These are phyloP conservation scores for Saccostrea cuccullata DNA, from an alignment of 1,140 invertebrate genomes.

Conservation along the genomic window DNA sequence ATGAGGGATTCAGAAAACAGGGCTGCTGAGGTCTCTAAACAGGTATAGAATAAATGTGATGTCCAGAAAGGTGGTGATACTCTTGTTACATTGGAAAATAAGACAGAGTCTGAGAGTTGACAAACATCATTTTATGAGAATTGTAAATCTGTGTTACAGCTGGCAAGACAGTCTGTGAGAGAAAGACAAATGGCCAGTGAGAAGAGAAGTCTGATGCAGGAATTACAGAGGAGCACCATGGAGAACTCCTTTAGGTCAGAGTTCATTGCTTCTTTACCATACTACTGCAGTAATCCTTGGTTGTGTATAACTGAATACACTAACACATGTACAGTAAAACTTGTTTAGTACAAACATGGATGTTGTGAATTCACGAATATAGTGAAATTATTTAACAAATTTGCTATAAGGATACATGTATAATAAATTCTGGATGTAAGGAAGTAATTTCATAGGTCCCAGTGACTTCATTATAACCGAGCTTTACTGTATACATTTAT, in stretches of 20 bases:
- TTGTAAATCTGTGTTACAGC: slow-evolving; percentile 50
- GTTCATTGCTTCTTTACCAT: neutral
- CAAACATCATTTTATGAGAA: neutral
- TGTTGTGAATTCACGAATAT: too few relatives aligned
- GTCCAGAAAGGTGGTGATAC: too few relatives aligned
- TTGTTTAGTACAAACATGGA: too few relatives aligned
- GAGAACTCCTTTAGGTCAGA: slow-evolving; percentile 51
- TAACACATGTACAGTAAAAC: too few relatives aligned
- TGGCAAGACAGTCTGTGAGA: slow-evolving; percentile 62
- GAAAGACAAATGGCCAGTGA: slow-evolving; percentile 67
- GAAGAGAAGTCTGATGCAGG: slow-evolving; percentile 64
- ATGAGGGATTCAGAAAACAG: slow-evolving; percentile 71
- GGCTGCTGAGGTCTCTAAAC: slow-evolving; percentile 68
- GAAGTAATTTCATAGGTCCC: too few relatives aligned
- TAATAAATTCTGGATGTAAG: too few relatives aligned
- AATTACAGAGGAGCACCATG: slow-evolving; percentile 62
- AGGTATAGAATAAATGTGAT: slow-evolving; percentile 54
- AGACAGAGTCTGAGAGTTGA: neutral
- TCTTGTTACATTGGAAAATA: too few relatives aligned
- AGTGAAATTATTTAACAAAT: too few relatives aligned
- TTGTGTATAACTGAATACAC: too few relatives aligned
- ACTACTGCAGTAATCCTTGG: neutral
- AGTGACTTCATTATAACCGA: too few relatives aligned
- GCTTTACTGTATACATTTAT: too few relatives aligned
- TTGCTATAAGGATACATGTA: too few relatives aligned